Evolutionary conservation across 2,888 invertebrate genomes (phyloP).

Genomic region (Platycnemis pennipes): DNA sequence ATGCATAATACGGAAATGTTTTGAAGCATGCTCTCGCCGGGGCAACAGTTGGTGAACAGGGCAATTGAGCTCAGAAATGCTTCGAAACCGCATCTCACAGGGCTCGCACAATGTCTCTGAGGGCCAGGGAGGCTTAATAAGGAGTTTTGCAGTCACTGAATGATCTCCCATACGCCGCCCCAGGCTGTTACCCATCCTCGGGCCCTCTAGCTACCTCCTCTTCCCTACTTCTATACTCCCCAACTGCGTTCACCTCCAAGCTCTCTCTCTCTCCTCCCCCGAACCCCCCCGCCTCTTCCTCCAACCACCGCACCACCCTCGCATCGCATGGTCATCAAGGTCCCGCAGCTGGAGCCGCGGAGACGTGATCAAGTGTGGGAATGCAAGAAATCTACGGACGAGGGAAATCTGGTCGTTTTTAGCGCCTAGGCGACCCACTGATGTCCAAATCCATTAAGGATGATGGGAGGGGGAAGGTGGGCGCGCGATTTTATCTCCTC

Average conservation of each 20-base stretch:
- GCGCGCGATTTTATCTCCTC: slow-evolving; percentile 6
- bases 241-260: background rate
- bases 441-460: slow-evolving; percentile 32
- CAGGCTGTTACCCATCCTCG: background rate
- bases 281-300: background rate
- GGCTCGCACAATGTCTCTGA: background rate
- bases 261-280: background rate
- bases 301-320: background rate
- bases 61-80: background rate
- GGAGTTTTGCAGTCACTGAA: background rate
- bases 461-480: background rate
- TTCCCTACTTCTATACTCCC: background rate
- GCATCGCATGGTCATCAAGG: slow-evolving; percentile 26
- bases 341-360: slow-evolving; percentile 24
- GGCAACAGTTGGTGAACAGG: slow-evolving; percentile 36
- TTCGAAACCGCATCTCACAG: background rate
- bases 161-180: background rate
- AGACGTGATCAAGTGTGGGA: slow-evolving; percentile 28
- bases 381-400: slow-evolving; percentile 10
- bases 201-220: background rate
- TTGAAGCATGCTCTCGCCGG: no score
- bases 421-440: background rate
- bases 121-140: background rate
- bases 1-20: background rate
- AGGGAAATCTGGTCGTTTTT: slow-evolving; percentile 10